These are phyloP conservation scores for Lophura swinhoii DNA, from an alignment of 2,797 vertebrate genomes.

Conservation along the genomic window DNA sequence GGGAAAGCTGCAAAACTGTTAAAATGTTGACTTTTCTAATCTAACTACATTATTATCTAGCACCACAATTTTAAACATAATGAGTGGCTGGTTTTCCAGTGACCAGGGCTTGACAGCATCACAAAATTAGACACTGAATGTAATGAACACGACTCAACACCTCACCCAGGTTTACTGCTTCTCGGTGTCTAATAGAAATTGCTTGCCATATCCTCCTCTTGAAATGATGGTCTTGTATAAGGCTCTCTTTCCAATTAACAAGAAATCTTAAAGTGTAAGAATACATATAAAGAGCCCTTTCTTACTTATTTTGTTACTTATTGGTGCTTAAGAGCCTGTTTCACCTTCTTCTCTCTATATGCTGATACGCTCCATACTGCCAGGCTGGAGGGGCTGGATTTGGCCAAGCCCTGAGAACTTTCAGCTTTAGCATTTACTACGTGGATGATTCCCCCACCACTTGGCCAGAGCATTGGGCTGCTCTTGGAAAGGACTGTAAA, in stretches of 20 bases:
- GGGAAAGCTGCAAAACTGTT: conserved; percentile 4
- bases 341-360: neutral
- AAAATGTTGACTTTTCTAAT: neutral
- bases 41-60: neutral
- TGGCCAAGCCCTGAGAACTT: neutral
- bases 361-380: neutral
- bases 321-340: neutral
- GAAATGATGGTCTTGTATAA: neutral
- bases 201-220: neutral
- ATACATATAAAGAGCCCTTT: neutral
- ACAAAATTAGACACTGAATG: conserved; percentile 13
- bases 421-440: neutral
- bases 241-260: neutral
- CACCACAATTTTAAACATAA: neutral
- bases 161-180: neutral
- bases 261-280: neutral
- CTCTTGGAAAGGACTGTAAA: neutral
- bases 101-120: neutral
- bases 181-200: neutral
- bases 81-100: neutral
- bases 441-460: neutral
- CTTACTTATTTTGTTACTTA: neutral
- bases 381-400: neutral
- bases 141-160: neutral
- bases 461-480: neutral